These are phyloP conservation scores for Nemapogon koenigi DNA, from an alignment of 2,888 invertebrate species.

Conservation along the genomic window DNA sequence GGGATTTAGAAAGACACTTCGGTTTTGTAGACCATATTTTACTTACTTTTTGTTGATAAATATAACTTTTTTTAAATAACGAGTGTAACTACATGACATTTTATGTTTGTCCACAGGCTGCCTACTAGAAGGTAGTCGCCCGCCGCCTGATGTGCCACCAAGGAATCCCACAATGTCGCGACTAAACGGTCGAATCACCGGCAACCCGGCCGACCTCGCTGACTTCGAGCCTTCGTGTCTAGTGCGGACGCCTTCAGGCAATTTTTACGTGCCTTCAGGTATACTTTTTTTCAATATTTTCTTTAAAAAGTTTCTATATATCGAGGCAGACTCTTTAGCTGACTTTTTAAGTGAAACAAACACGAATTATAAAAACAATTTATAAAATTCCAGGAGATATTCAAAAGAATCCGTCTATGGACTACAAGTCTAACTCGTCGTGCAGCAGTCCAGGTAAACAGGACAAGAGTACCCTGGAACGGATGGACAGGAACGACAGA, in stretches of 20 bases:
- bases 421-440: conserved; percentile 87
- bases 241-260: conserved; percentile 90
- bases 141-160: conserved; percentile 89
- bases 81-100: too few species aligned
- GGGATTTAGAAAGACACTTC: too few species aligned
- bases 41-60: too few species aligned
- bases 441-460: conserved; percentile 80
- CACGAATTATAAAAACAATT: background rate
- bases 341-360: background rate
- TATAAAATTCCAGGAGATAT: conserved; percentile 71
- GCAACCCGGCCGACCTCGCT: conserved; percentile 76
- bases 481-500: conserved; percentile 66
- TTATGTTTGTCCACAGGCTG: conserved; percentile 69
- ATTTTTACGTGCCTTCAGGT: conserved; percentile 92
- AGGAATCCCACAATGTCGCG: conserved; percentile 89
- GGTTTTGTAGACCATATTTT: too few species aligned
- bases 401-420: conserved; percentile 86
- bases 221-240: conserved; percentile 92
- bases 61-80: too few species aligned
- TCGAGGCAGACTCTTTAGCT: background rate
- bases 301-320: conserved; percentile 18
- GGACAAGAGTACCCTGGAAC: conserved; percentile 62
- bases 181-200: conserved; percentile 86
- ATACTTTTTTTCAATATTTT: conserved; percentile 7
- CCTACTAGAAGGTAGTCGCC: conserved; percentile 82